phyloP scores from a whole-genome alignment of 2,797 vertebrate genomes.

The Iguana delicatissima region DNA sequence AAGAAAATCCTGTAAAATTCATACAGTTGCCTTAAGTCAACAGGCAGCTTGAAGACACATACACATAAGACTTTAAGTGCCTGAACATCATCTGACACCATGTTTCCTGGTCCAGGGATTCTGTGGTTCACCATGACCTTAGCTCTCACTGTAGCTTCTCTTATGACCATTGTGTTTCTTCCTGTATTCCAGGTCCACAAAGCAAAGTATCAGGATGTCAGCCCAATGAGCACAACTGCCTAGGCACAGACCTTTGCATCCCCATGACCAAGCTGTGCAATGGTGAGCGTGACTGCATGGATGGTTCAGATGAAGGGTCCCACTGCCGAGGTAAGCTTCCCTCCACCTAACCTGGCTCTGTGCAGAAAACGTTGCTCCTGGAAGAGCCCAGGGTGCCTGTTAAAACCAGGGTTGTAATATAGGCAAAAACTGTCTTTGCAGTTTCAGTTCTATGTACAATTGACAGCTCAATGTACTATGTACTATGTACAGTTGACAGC shows the following conservation, averaged over 20 bases:
- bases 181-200: slow-evolving; percentile 86
- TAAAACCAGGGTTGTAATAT: not conserved
- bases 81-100: not conserved
- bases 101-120: not conserved
- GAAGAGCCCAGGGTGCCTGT: too few relatives aligned
- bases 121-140: not conserved
- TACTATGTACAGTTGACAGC: too few relatives aligned
- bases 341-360: not conserved
- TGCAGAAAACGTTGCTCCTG: not conserved
- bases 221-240: slow-evolving; percentile 91
- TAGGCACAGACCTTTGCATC: slow-evolving; percentile 91
- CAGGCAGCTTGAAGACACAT: too few relatives aligned
- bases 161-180: slow-evolving; percentile 23
- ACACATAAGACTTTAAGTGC: not conserved
- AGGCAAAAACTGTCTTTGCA: not conserved
- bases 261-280: slow-evolving; percentile 93
- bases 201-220: slow-evolving; percentile 91
- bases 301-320: slow-evolving; percentile 92
- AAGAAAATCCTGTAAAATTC: too few relatives aligned
- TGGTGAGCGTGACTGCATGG: slow-evolving; percentile 87
- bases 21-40: too few relatives aligned
- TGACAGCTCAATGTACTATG: too few relatives aligned
- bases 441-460: too few relatives aligned
- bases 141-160: not conserved
- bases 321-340: slow-evolving; percentile 90